A percentile compares a stretch with the other conserved stretches of the same genome.
phyloP scores from a whole-genome alignment of 2,113 vertebrate genomes.

The Pomatostomus ruficeps region DNA sequence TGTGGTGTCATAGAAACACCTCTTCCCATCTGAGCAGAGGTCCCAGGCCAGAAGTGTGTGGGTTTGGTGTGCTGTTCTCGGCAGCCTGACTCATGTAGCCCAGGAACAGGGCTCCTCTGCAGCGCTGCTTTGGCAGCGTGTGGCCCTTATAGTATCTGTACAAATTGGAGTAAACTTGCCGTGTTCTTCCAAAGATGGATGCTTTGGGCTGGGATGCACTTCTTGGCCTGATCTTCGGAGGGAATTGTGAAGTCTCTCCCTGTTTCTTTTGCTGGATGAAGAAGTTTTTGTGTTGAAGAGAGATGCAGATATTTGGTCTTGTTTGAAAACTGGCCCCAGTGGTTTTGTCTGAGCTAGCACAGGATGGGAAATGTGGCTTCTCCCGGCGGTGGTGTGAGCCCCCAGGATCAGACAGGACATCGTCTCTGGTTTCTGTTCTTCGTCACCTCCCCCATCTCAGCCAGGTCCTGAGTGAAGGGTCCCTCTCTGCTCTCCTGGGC shows the following conservation, averaged over 20 bases:
- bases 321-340: background rate
- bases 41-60: background rate
- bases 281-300: background rate
- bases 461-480: background rate
- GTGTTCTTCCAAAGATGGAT: background rate
- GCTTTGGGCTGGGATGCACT: background rate
- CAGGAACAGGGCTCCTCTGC: background rate
- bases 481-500: accelerated
- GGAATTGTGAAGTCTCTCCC: background rate
- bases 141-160: background rate
- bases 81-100: background rate
- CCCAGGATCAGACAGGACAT: background rate
- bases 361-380: background rate
- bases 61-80: background rate
- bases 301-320: background rate
- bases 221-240: background rate
- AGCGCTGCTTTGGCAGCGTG: background rate
- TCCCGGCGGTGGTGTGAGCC: background rate
- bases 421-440: background rate
- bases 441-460: background rate
- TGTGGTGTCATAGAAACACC: background rate
- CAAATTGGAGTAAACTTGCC: background rate
- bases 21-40: background rate
- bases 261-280: background rate
- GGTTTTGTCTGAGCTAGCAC: background rate